Percentiles rank a stretch among this genome's conserved stretches.
These are phyloP conservation scores for Piprites chloris DNA, from an alignment of 2,113 vertebrate species.

Conservation along the genomic window DNA sequence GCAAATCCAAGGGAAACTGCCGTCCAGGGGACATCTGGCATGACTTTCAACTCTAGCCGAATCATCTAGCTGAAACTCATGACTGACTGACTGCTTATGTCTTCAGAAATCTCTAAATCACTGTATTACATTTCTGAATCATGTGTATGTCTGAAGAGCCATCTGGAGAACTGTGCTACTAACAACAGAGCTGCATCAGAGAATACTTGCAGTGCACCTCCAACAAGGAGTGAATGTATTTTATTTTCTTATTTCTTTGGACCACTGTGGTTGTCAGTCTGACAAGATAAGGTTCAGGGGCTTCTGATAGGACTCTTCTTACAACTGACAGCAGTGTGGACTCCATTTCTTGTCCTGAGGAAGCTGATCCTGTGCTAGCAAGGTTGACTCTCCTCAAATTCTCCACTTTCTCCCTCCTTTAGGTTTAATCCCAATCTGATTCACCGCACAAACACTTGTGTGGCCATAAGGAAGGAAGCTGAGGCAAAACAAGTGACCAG, in stretches of 20 bases:
- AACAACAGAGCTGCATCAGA: background rate
- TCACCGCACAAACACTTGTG: background rate
- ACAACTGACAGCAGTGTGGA: background rate
- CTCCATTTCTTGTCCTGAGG: background rate
- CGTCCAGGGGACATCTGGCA: background rate
- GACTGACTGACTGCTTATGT: background rate
- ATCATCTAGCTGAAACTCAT: background rate
- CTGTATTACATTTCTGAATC: background rate
- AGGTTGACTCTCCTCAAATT: background rate
- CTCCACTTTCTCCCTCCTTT: background rate
- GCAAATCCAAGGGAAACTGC: slow-evolving; percentile 13
- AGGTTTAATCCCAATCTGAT: background rate
- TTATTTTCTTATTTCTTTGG: background rate
- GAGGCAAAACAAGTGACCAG: background rate
- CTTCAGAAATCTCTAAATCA: background rate
- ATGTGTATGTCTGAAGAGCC: background rate
- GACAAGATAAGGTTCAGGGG: background rate
- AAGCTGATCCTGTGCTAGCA: fast-evolving
- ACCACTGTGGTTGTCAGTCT: background rate
- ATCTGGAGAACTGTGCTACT: background rate
- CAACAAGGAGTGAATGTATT: background rate
- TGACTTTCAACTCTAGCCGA: slow-evolving; percentile 1
- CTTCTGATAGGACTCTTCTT: background rate
- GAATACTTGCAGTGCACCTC: background rate
- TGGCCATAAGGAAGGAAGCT: background rate